Conservation (phyloP, 2,113 vertebrate species). For the Anseranas semipalmata region DNA sequence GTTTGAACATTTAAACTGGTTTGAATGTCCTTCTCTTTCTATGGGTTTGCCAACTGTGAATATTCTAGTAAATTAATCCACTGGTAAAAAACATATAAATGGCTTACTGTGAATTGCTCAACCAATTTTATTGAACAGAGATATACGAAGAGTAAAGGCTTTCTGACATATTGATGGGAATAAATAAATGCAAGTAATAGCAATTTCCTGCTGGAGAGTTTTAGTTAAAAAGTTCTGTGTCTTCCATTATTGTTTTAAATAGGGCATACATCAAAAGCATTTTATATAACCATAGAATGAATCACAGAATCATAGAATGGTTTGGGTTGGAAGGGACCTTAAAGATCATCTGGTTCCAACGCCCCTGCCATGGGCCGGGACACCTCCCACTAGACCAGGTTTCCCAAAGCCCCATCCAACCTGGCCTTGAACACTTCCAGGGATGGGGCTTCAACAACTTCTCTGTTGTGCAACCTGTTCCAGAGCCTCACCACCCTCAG, state of each 20-base stretch:
- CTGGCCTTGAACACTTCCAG: background rate
- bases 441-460: background rate
- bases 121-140: background rate
- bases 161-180: background rate
- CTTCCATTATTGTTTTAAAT: background rate
- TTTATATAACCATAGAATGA: background rate
- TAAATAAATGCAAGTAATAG: conserved; percentile 9
- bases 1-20: background rate
- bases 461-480: background rate
- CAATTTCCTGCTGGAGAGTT: conserved; percentile 54
- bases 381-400: background rate
- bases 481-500: too few relatives aligned
- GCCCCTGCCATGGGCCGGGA: background rate
- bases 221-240: conserved; percentile 8
- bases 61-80: conserved; percentile 2
- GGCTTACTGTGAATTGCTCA: background rate
- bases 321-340: background rate
- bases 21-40: background rate
- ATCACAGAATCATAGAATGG: background rate
- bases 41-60: background rate
- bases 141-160: background rate
- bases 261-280: background rate
- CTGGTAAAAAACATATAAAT: background rate
- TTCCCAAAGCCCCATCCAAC: background rate
- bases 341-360: background rate